Conservation (phyloP, 2,113 vertebrate genomes). For the Zootoca vivipara region DNA sequence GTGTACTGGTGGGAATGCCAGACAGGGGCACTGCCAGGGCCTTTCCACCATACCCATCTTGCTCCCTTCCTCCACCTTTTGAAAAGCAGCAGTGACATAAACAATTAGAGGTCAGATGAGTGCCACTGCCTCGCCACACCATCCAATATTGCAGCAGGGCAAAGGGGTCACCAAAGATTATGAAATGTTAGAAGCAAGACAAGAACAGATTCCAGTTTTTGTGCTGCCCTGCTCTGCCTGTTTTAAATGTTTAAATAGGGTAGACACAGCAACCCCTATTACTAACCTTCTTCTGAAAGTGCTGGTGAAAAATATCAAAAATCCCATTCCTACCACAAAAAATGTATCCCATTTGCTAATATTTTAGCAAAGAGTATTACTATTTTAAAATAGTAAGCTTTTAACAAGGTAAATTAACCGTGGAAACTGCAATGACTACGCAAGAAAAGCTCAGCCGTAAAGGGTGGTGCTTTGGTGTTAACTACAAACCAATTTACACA, state of each 20-base stretch:
- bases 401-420: slow-evolving; percentile 56
- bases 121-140: too few species aligned
- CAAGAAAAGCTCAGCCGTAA: slow-evolving; percentile 3
- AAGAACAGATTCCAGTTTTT: background rate
- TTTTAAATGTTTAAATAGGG: background rate
- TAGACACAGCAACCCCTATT: background rate
- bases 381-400: too few species aligned
- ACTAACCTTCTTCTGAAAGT: slow-evolving; percentile 39
- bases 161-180: background rate
- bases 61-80: too few species aligned
- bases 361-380: slow-evolving; percentile 40
- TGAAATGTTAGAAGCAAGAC: rapidly evolving
- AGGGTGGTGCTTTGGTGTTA: background rate
- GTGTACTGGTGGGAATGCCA: too few species aligned
- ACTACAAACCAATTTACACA: background rate
- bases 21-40: too few species aligned
- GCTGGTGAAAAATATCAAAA: slow-evolving; percentile 36
- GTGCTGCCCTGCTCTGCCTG: slow-evolving; percentile 16
- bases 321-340: slow-evolving; percentile 41
- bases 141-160: background rate
- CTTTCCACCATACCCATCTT: too few species aligned
- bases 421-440: slow-evolving; percentile 45
- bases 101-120: too few species aligned
- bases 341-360: slow-evolving; percentile 41
- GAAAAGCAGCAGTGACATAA: too few species aligned